Base-by-base conservation (phyloP, 2,888 invertebrate species). In the Leptinotarsa tumamoca region DNA sequence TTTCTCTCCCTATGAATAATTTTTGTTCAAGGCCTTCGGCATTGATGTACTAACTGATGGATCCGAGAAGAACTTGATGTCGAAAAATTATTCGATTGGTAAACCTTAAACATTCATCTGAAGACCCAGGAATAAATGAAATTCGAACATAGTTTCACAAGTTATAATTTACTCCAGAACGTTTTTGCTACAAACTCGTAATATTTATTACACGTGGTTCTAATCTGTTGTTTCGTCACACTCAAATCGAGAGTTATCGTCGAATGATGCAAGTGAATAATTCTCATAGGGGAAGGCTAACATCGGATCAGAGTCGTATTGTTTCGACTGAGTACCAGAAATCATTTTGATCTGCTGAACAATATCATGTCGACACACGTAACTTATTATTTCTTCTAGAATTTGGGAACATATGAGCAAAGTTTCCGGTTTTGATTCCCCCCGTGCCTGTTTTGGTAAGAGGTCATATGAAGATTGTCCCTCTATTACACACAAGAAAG, bases 211-310 rank as follows among this genome's bases (percentile, higher is more conserved):
- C 10, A 43, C 43, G 0, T 43, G 13, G 43, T 43, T 5, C 7
- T 10, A 10, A 67, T 14, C 13, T 18, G 17, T 17, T 18, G 49
- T 17, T 18, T 49, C 43, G 15, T 67, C 67, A 18, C 17, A 4
- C 13, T 13, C 17, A 18, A 17, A n/a, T 15, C 4, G 13, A 4
- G 49, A 18, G 21, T 23, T 43, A 4, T 67, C 67, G 67, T 67
- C 67, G 10, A 21, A 21, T 13, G 51, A 67, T 4, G 49, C 18
- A 50, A 23, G 18, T 21, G 58, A 58, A 15, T 58, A 3, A 18
- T 58, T 18, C 4, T 67, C 67, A 50, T 27, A 67, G 21, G 67
- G 67, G 10, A 67, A 67, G 10, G 67, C 67, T n/a, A 67, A 21
- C 51, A 67, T 49, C 4, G 67, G 67, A 17, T 67, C 67, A 14